A percentile compares a stretch with the other conserved stretches of the same genome.
phyloP scores from a whole-genome alignment of 2,888 invertebrate genomes.

The Brachyptera putata region DNA sequence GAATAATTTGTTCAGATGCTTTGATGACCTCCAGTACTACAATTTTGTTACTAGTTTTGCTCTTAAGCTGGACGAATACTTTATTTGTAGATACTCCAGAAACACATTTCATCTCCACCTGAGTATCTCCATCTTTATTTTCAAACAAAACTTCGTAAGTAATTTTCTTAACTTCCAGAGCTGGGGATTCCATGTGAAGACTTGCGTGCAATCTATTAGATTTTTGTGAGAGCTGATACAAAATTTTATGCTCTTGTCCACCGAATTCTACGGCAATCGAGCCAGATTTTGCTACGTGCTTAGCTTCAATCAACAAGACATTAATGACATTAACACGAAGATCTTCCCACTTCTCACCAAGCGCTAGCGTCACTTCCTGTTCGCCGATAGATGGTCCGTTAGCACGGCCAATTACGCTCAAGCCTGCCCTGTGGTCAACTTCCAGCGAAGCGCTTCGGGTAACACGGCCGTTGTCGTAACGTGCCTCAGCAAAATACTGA shows the following conservation, averaged over 20 bases:
- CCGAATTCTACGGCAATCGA: constrained; percentile 18
- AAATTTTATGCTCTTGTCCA: constrained; percentile 20
- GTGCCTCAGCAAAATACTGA: constrained; percentile 7
- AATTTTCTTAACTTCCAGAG: constrained; percentile 21
- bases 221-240: constrained; percentile 14
- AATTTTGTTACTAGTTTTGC: not conserved
- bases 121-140: not conserved
- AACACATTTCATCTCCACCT: constrained; percentile 9
- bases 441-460: constrained; percentile 28
- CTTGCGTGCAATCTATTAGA: constrained; percentile 19
- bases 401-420: constrained; percentile 4
- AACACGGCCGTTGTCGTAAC: constrained; percentile 17
- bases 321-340: constrained; percentile 17
- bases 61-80: not conserved
- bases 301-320: constrained; percentile 11
- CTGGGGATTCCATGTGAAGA: constrained; percentile 35
- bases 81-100: not conserved
- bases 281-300: constrained; percentile 8
- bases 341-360: constrained; percentile 15
- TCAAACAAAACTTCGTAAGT: not conserved
- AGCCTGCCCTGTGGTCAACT: constrained; percentile 3
- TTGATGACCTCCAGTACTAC: not conserved
- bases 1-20: not conserved
- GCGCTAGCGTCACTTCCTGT: not conserved
- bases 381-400: constrained; percentile 18